Base-by-base conservation (phyloP, 2,113 vertebrate genomes). In the Prinia subflava region DNA sequence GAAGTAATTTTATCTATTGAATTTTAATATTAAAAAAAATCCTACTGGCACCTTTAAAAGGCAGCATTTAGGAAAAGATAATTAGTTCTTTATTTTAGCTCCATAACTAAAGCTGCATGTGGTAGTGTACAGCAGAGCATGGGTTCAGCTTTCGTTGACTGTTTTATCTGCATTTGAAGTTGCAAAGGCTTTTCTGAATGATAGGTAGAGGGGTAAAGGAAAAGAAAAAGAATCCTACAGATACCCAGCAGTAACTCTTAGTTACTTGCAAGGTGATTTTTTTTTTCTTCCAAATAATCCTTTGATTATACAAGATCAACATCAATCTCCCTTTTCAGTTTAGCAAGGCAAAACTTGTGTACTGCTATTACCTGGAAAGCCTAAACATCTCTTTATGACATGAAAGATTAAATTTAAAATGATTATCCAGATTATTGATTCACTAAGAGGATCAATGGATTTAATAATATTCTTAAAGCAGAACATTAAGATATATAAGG, bases 401-500 rank as follows among this genome's bases (percentile, higher is more conserved):
- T 6, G 28, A 80, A 96, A 95, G 91, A 97, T 96, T 92, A 95
- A 94, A 93, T 92, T 70, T 63, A 79, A 89, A 96, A 95, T 94
- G 19, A 84, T 92, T 89, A 95, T 97, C 74, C 55, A 68, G 92
- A 97, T 90, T 96, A 97, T 47, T 93, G 78, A 90, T 91, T 88
- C 20, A 4, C 76, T 90, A 94, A 92, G 84, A 94, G 74, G 94
- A 97, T 95, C 95, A 93, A 95, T 94, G 83, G 70, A 87, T 96
- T 91, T 90, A 96, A 95, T 96, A 97, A 95, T 91, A 94, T 88
- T 92, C 87, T 95, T 92, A 92, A 89, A 15, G 12, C 21, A 88
- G 73, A 85, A 80, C 35, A 84, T 63, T 28, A 77, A 76, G 56
- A 56, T 50, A 63, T 42, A 27, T 28, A 70, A 56, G 18, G 42